phyloP scores from a whole-genome alignment of 2,888 invertebrate species.

The Leuctra nigra region DNA sequence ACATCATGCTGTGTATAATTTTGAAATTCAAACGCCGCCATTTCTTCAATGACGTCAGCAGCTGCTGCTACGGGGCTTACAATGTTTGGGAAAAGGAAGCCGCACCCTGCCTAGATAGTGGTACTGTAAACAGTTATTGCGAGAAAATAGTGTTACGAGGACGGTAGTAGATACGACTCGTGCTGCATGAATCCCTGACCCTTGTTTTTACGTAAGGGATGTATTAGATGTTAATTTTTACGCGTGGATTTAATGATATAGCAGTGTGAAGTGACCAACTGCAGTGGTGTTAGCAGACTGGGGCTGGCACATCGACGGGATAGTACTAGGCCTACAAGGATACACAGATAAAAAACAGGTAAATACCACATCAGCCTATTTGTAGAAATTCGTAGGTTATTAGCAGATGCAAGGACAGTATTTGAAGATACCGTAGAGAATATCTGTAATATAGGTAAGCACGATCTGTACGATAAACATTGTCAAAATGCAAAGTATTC shows the following conservation, averaged over 20 bases:
- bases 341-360: conserved; percentile 7
- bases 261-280: conserved; percentile 11
- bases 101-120: conserved; percentile 32
- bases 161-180: conserved; percentile 21
- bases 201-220: conserved; percentile 24
- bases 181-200: conserved; percentile 31
- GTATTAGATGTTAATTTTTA: conserved; percentile 27
- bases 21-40: conserved; percentile 12
- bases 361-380: no score
- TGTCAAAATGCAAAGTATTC: no score
- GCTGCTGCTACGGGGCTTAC: conserved; percentile 33
- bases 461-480: no score
- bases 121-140: conserved; percentile 23
- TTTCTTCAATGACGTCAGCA: conserved; percentile 8
- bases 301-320: conserved; percentile 7
- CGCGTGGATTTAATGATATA: conserved; percentile 4
- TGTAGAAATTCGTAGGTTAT: no score
- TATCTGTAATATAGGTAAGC: no score
- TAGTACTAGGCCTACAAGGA: not conserved
- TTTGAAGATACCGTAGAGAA: no score
- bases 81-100: conserved; percentile 34
- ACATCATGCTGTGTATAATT: no score
- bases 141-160: conserved; percentile 20
- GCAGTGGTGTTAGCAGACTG: not conserved
- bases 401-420: no score